phyloP scores from a whole-genome alignment of 2,888 invertebrate species.

The Ischnus inquisitorius region DNA sequence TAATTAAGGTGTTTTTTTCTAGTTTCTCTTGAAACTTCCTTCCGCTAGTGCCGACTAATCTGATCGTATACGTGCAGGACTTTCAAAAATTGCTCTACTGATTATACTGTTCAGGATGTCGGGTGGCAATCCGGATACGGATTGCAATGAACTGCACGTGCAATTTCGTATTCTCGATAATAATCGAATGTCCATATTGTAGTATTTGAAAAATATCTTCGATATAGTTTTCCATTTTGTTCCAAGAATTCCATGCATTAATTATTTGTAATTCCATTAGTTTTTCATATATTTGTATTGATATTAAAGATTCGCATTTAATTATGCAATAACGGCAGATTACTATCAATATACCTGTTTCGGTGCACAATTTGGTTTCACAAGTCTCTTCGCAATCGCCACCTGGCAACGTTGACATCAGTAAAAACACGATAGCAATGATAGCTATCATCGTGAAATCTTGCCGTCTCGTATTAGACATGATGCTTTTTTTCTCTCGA shows the following conservation, averaged over 20 bases:
- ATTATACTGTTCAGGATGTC: neutral
- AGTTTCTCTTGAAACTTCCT: too few species aligned
- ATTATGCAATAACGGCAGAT: neutral
- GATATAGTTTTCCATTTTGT: neutral
- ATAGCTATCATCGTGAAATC: neutral
- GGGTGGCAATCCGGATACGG: neutral
- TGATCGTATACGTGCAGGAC: neutral
- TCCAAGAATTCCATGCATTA: neutral
- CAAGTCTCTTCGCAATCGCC: neutral
- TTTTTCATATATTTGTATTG: neutral
- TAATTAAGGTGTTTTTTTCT: too few species aligned
- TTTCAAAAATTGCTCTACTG: too few species aligned
- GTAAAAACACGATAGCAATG: neutral
- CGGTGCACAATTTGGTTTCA: neutral
- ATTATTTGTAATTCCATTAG: neutral
- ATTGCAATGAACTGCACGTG: neutral
- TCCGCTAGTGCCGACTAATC: neutral
- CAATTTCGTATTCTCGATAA: neutral
- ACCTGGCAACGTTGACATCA: neutral
- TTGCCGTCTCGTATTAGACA: too few species aligned
- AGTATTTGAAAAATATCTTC: neutral
- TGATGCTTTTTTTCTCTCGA: too few species aligned
- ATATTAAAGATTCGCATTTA: neutral
- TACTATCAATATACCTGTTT: constrained; percentile 11
- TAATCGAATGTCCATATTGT: too few species aligned